phyloP scores from a whole-genome alignment of 2,888 invertebrate genomes.

The Luperina testacea region DNA sequence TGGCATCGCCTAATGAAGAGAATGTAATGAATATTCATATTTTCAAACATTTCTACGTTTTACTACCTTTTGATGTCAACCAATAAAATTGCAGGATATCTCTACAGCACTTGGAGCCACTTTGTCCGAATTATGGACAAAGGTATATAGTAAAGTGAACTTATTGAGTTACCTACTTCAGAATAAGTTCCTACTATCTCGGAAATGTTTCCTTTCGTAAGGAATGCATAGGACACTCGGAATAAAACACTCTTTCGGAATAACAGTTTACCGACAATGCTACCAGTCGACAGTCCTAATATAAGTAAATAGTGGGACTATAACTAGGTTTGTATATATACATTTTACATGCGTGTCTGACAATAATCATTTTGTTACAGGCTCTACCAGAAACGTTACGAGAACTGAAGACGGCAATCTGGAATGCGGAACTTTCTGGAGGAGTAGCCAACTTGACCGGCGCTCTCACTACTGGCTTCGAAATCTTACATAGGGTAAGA shows the following conservation, averaged over 20 bases:
- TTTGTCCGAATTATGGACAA: conserved; percentile 34
- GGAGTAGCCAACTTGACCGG: conserved; percentile 96
- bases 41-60: conserved; percentile 54
- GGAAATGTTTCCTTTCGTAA: not conserved
- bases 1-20: conserved; percentile 42
- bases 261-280: not conserved
- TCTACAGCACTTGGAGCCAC: conserved; percentile 15
- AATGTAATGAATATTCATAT: conserved; percentile 60
- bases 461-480: conserved; percentile 97
- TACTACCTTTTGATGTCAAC: conserved; percentile 54
- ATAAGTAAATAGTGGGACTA: not conserved
- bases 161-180: conserved; percentile 33
- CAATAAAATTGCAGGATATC: conserved; percentile 53
- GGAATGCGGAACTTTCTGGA: conserved; percentile 93
- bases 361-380: conserved; percentile 78
- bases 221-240: not conserved
- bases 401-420: conserved; percentile 94
- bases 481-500: conserved; percentile 95
- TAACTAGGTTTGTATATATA: not conserved
- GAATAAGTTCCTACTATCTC: conserved; percentile 29
- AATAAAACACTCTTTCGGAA: conserved; percentile 1
- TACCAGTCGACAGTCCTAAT: not conserved
- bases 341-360: not conserved
- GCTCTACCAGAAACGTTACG: conserved; percentile 95
- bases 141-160: conserved; percentile 42